A percentile compares a stretch with the other conserved stretches of the same genome.
These are phyloP conservation scores for Spinus olivaceus DNA, from an alignment of 2,797 vertebrate species.

Conservation along the genomic window DNA sequence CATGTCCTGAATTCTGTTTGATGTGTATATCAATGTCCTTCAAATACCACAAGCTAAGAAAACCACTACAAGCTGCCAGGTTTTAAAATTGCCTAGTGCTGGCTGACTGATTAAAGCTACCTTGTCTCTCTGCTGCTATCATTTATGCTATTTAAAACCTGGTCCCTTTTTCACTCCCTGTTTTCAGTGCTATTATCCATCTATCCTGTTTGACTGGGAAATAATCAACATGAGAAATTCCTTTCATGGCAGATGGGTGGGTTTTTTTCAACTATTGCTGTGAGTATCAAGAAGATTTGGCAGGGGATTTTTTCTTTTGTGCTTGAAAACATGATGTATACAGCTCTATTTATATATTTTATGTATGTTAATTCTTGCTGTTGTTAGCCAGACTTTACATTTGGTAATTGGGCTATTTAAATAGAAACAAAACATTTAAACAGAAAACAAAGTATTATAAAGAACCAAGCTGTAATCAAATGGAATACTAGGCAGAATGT, in stretches of 20 bases:
- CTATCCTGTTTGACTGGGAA: neutral
- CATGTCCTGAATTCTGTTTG: slow-evolving; percentile 19
- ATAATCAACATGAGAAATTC: slow-evolving; percentile 15
- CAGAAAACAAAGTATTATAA: neutral
- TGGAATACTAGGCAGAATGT: neutral
- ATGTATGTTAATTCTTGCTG: neutral
- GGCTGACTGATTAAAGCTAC: slow-evolving; percentile 25
- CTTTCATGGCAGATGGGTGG: neutral
- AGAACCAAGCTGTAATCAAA: neutral
- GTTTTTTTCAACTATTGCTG: neutral
- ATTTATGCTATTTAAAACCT: slow-evolving; percentile 27
- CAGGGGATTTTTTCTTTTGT: neutral
- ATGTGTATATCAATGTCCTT: slow-evolving; percentile 41
- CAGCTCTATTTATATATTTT: neutral
- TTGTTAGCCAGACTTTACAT: neutral
- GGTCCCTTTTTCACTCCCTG: neutral
- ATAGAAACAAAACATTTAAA: neutral
- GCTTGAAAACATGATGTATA: neutral
- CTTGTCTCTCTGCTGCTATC: slow-evolving; percentile 5
- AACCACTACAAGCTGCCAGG: neutral
- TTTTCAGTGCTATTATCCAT: slow-evolving; percentile 5
- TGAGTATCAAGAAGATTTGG: neutral
- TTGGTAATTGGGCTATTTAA: neutral
- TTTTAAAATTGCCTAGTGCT: slow-evolving; percentile 22
- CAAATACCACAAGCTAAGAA: slow-evolving; percentile 32